phyloP scores from a whole-genome alignment of 1,140 invertebrate species.

The Coenobita brevimanus region DNA sequence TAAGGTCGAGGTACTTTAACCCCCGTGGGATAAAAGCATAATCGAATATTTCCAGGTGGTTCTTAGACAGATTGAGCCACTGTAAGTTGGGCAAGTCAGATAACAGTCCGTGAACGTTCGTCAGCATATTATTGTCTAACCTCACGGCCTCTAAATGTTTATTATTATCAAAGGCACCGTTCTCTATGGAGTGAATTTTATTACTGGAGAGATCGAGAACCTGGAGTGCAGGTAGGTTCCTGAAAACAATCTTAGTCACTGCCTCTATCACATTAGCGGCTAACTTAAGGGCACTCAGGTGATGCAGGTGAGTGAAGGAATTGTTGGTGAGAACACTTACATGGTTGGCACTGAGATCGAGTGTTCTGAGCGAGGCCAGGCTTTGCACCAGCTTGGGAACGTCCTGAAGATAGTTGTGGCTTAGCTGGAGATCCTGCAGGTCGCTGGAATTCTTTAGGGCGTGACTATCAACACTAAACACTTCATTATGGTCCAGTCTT shows the following conservation, averaged over 20 bases:
- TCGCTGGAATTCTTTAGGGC: constrained; percentile 86
- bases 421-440: constrained; percentile 89
- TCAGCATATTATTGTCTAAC: constrained; percentile 90
- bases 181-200: constrained; percentile 88
- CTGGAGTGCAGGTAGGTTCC: constrained; percentile 86
- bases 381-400: constrained; percentile 86
- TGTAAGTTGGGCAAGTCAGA: constrained; percentile 89
- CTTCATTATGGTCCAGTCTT: constrained; percentile 83
- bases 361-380: constrained; percentile 85
- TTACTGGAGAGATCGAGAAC: constrained; percentile 92
- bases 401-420: constrained; percentile 85
- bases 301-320: constrained; percentile 85
- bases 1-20: constrained; percentile 92
- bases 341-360: constrained; percentile 92
- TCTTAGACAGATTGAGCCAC: constrained; percentile 94
- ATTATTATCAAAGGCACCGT: constrained; percentile 88
- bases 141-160: constrained; percentile 88
- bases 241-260: constrained; percentile 87
- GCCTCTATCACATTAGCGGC: constrained; percentile 93
- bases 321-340: constrained; percentile 84
- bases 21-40: constrained; percentile 92
- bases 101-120: constrained; percentile 88
- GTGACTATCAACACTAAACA: constrained; percentile 80
- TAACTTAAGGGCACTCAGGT: constrained; percentile 87
- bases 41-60: constrained; percentile 90